A percentile compares a stretch with the other conserved stretches of the same genome.
These are phyloP conservation scores for Leptobrachium leishanense DNA, from an alignment of 2,113 vertebrate species.

Conservation along the genomic window DNA sequence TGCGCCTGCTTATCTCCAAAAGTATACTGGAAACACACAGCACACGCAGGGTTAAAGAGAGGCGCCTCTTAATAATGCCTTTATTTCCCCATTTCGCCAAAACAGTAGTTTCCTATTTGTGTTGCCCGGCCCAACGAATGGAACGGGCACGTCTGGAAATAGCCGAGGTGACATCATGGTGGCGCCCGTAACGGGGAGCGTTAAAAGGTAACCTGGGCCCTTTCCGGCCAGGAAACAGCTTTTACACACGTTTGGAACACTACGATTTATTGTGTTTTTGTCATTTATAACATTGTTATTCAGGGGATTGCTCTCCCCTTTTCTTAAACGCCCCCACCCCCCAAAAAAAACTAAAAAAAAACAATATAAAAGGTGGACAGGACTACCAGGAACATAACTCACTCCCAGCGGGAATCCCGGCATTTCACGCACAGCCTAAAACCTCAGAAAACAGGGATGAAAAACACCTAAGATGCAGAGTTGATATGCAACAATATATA, in stretches of 20 bases:
- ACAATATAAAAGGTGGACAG: no score
- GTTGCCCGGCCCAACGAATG: slow-evolving; percentile 51
- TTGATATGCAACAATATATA: no score
- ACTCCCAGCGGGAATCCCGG: no score
- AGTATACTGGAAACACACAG: not conserved
- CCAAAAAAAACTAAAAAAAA: no score
- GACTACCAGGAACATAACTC: no score
- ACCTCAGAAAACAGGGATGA: no score
- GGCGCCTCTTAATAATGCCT: not conserved
- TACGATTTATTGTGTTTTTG: not conserved
- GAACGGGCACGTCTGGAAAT: slow-evolving; percentile 49
- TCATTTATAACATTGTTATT: slow-evolving; percentile 21
- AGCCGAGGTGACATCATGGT: slow-evolving; percentile 47
- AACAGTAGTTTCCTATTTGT: slow-evolving; percentile 56
- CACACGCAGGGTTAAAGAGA: not conserved
- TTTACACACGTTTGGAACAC: slow-evolving; percentile 5
- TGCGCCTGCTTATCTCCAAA: not conserved
- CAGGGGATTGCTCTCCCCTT: slow-evolving; percentile 29
- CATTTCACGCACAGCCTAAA: no score
- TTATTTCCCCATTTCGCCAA: not conserved
- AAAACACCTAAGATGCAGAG: no score
- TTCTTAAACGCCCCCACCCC: not conserved
- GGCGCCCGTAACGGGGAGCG: slow-evolving; percentile 14
- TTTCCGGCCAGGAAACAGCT: not conserved
- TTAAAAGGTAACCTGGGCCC: slow-evolving; percentile 49